Percentiles rank a stretch among this genome's conserved stretches.
Evolutionary conservation across 2,888 invertebrate genomes (phyloP).

Genomic region (Campoplex nolae): DNA sequence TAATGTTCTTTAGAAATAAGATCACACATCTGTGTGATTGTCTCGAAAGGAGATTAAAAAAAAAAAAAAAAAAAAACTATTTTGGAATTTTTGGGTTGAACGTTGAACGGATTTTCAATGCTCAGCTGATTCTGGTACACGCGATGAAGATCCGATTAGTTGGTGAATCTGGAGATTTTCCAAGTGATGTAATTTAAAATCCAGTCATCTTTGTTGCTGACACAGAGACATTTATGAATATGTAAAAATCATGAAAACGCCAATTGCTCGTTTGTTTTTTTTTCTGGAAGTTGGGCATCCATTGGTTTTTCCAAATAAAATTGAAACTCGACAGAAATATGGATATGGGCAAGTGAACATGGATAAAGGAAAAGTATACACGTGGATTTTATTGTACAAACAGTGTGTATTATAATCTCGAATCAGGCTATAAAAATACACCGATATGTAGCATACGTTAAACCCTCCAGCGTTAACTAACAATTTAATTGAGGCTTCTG

Average conservation of each 20-base stretch:
- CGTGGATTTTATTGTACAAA: constrained; percentile 29
- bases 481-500: constrained; percentile 70
- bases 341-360: not conserved
- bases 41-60: too few species aligned
- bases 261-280: not conserved
- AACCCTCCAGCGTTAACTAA: constrained; percentile 67
- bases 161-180: too few species aligned
- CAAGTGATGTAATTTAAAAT: too few species aligned
- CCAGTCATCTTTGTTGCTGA: not conserved
- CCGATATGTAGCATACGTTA: constrained; percentile 40
- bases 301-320: not conserved
- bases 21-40: too few species aligned
- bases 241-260: not conserved
- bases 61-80: too few species aligned
- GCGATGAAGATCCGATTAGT: too few species aligned
- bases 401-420: constrained; percentile 17
- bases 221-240: not conserved
- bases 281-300: not conserved
- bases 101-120: too few species aligned
- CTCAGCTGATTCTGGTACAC: too few species aligned
- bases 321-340: not conserved
- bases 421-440: constrained; percentile 18
- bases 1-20: not conserved
- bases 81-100: too few species aligned
- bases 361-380: not conserved